phyloP scores from a whole-genome alignment of 2,797 vertebrate genomes.

The Poeciliopsis paucimaculata region DNA sequence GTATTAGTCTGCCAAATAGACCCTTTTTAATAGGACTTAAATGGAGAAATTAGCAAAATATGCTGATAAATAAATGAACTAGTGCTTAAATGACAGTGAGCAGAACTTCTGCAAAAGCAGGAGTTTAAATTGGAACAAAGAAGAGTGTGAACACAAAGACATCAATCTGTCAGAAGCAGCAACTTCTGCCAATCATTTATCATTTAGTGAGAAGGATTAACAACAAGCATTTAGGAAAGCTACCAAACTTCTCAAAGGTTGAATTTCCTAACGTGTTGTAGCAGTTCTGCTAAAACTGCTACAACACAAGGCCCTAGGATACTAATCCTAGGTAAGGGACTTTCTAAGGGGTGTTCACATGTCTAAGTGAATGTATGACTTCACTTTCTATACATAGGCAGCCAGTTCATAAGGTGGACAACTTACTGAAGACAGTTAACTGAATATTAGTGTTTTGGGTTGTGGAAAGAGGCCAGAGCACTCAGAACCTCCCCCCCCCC shows the following conservation, averaged over 20 bases:
- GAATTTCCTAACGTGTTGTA: background rate
- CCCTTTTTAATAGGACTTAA: background rate
- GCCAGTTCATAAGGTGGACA: background rate
- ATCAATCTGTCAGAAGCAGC: background rate
- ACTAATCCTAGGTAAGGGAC: too few species aligned
- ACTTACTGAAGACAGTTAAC: background rate
- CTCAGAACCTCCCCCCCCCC: background rate
- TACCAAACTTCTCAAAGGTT: background rate
- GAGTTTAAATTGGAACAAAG: background rate
- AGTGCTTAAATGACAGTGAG: background rate
- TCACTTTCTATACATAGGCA: too few species aligned
- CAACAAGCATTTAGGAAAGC: background rate
- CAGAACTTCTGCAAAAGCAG: background rate
- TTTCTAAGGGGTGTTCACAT: too few species aligned
- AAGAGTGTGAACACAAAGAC: background rate
- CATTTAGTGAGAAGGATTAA: background rate
- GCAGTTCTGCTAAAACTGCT: too few species aligned
- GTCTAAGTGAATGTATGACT: too few species aligned
- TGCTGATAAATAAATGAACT: background rate
- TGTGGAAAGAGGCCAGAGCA: background rate
- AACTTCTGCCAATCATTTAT: background rate
- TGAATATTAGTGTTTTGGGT: background rate
- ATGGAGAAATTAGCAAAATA: background rate
- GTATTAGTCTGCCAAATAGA: background rate
- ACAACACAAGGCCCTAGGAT: too few species aligned